phyloP scores from a whole-genome alignment of 2,797 vertebrate genomes.

The Loris lydekkerianus region DNA sequence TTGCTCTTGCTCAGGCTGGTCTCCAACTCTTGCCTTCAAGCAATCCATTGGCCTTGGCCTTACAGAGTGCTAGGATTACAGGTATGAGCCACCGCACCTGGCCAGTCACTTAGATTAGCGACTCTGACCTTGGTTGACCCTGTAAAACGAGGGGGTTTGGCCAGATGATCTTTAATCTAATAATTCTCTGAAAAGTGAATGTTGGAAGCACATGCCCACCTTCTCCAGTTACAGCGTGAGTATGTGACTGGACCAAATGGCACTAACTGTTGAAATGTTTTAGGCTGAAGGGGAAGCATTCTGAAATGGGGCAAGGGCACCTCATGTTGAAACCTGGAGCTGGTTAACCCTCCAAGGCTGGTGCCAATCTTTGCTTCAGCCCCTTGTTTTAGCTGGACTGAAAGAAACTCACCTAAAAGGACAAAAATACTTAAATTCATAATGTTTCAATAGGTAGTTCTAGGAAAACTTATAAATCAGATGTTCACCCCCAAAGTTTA shows the following conservation, averaged over 20 bases:
- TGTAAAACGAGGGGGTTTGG: slow-evolving; percentile 49
- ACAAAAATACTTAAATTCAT: neutral
- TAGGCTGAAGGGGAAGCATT: slow-evolving; percentile 82
- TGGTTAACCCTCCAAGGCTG: neutral
- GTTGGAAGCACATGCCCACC: slow-evolving; percentile 34
- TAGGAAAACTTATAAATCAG: neutral
- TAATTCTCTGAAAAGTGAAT: slow-evolving; percentile 67
- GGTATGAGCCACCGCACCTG: no score
- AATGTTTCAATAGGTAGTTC: neutral
- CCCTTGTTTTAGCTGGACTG: neutral
- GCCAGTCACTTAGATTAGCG: neutral
- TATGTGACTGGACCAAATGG: slow-evolving; percentile 35
- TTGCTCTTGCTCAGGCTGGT: no score
- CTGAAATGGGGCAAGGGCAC: slow-evolving; percentile 81
- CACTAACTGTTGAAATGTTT: slow-evolving; percentile 70
- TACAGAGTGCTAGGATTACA: no score
- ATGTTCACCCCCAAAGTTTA: neutral
- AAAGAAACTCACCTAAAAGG: neutral
- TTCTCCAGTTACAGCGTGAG: slow-evolving; percentile 66
- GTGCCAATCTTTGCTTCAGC: neutral
- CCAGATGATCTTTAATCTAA: slow-evolving; percentile 65
- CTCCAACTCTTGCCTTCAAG: no score
- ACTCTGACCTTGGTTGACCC: slow-evolving; percentile 76
- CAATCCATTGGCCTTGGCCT: no score
- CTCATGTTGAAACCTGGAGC: slow-evolving; percentile 72